Percentiles rank a stretch among this genome's conserved stretches.
These are phyloP conservation scores for Hymenopus coronatus DNA, from an alignment of 2,888 invertebrate species.

Conservation along the genomic window DNA sequence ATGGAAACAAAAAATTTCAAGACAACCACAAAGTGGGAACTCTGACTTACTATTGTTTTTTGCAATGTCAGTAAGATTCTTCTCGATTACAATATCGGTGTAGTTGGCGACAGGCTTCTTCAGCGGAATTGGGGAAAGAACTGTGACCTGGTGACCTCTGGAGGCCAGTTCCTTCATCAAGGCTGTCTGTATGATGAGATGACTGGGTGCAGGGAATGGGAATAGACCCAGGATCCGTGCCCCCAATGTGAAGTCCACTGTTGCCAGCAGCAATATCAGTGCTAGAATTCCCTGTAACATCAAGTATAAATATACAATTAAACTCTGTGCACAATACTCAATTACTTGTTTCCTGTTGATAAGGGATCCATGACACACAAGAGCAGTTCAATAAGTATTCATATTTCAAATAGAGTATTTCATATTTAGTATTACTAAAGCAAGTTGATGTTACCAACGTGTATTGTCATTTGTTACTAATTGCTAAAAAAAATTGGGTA, in stretches of 20 bases:
- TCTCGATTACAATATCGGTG: neutral
- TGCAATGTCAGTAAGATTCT: neutral
- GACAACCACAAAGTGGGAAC: too few species aligned
- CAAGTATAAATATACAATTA: neutral
- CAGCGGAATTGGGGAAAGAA: constrained; percentile 6
- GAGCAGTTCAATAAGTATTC: too few species aligned
- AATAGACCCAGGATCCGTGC: constrained; percentile 52
- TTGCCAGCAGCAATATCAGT: constrained; percentile 39
- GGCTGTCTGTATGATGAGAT: constrained; percentile 51
- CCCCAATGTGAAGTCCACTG: constrained; percentile 38
- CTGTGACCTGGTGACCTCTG: constrained; percentile 33
- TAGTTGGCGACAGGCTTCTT: constrained; percentile 10
- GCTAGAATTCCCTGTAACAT: neutral
- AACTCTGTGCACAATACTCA: too few species aligned
- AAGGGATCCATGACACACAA: too few species aligned
- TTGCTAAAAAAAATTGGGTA: too few species aligned
- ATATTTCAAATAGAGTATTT: too few species aligned
- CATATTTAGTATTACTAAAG: too few species aligned
- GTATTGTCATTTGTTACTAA: too few species aligned
- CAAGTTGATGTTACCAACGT: too few species aligned
- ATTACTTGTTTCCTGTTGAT: too few species aligned
- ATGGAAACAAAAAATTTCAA: too few species aligned
- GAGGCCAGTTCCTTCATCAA: constrained; percentile 29
- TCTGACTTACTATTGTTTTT: neutral
- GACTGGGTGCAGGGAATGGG: constrained; percentile 55